Percentiles rank a stretch among this genome's conserved stretches.
These are phyloP conservation scores for Pampusana beccarii DNA, from an alignment of 2,113 vertebrate genomes.

Conservation along the genomic window DNA sequence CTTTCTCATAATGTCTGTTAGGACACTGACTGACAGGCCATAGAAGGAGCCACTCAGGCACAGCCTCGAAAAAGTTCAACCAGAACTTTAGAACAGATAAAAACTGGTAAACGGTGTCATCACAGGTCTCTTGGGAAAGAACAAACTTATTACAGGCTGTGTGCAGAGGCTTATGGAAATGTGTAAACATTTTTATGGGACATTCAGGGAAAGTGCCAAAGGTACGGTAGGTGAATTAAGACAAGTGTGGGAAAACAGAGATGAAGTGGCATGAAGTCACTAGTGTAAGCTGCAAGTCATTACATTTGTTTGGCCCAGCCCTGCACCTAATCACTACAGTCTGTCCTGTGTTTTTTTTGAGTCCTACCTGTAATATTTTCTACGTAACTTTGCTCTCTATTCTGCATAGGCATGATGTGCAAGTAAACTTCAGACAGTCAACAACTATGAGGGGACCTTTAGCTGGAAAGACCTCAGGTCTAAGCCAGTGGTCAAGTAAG, in stretches of 20 bases:
- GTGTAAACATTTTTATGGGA: neutral
- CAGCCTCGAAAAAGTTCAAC: neutral
- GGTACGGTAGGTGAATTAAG: neutral
- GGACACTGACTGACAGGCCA: neutral
- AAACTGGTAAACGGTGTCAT: neutral
- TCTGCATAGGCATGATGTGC: neutral
- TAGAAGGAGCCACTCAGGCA: neutral
- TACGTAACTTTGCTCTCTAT: neutral
- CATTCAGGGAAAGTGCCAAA: neutral
- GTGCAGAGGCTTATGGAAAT: neutral
- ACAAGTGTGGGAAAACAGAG: fast-evolving
- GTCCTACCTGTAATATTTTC: neutral
- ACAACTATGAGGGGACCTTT: neutral
- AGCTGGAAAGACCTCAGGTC: neutral
- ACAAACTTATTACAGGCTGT: neutral
- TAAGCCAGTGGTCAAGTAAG: neutral
- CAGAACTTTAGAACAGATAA: neutral
- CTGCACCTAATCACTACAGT: neutral
- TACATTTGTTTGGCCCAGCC: neutral
- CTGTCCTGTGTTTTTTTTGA: neutral
- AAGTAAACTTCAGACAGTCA: neutral
- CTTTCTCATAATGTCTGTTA: neutral
- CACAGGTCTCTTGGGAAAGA: neutral
- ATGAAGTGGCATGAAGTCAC: neutral
- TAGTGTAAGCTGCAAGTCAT: neutral